Evolutionary conservation across 2,888 invertebrate species (phyloP).

Genomic region (Xiphydria camelus): DNA sequence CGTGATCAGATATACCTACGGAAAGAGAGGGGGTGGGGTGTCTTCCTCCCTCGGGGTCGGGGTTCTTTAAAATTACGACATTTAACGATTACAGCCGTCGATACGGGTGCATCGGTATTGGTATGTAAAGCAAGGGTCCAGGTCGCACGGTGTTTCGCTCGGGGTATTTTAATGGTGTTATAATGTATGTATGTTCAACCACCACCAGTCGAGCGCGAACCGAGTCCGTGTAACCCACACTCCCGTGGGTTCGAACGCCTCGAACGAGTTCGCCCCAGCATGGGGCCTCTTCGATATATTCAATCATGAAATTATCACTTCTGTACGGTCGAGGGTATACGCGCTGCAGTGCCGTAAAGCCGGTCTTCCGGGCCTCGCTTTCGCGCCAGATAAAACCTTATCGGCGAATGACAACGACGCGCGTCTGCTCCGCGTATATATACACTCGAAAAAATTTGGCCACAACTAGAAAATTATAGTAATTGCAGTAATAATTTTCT

Average conservation of each 20-base stretch:
- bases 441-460: too few relatives aligned
- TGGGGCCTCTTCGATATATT: conserved; percentile 55
- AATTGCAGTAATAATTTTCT: too few relatives aligned
- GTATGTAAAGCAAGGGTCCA: conserved; percentile 45
- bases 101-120: conserved; percentile 10
- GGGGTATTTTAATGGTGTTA: conserved; percentile 54
- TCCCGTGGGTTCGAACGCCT: conserved; percentile 35
- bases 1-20: too few relatives aligned
- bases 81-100: conserved; percentile 35
- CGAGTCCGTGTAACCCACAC: conserved; percentile 25
- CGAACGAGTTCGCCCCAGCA: conserved; percentile 50
- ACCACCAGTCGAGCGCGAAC: conserved; percentile 28
- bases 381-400: too few relatives aligned
- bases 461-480: too few relatives aligned
- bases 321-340: too few relatives aligned
- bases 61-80: conserved; percentile 29
- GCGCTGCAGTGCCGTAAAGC: too few relatives aligned
- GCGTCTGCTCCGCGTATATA: too few relatives aligned
- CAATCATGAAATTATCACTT: conserved; percentile 58
- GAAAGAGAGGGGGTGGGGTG: conserved; percentile 1
- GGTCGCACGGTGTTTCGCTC: conserved; percentile 41
- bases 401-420: too few relatives aligned
- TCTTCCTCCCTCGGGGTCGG: conserved; percentile 5
- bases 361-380: too few relatives aligned
- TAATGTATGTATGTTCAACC: conserved; percentile 56